Evolutionary conservation across 2,113 vertebrate genomes (phyloP).

Genomic region (Upupa epops): DNA sequence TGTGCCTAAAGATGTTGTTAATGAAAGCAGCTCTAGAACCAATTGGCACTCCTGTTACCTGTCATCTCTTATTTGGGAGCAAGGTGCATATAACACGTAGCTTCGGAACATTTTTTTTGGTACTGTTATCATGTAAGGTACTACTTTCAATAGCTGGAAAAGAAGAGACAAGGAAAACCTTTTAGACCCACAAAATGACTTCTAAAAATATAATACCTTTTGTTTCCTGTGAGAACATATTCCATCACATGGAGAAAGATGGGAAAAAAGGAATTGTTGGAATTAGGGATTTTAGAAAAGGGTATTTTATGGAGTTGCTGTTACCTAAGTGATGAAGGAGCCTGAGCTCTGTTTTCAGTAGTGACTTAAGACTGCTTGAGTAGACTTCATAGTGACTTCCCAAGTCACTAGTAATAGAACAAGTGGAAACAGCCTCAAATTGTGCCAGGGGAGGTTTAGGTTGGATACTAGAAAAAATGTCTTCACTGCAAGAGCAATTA

Average conservation of each 20-base stretch:
- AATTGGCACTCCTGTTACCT: not conserved
- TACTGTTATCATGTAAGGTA: not conserved
- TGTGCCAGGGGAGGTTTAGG: too few relatives aligned
- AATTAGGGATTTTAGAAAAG: not conserved
- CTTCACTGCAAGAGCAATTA: too few relatives aligned
- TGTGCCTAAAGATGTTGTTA: not conserved
- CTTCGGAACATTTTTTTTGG: not conserved
- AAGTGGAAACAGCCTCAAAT: too few relatives aligned
- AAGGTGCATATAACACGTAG: not conserved
- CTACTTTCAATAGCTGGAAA: not conserved
- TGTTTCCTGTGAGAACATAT: not conserved
- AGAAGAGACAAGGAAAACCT: not conserved
- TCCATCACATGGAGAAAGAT: not conserved
- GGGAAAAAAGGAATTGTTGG: not conserved
- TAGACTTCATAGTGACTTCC: not conserved
- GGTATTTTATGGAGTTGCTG: not conserved
- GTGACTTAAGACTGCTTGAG: not conserved
- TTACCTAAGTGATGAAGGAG: not conserved
- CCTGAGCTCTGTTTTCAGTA: not conserved
- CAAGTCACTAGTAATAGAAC: too few relatives aligned
- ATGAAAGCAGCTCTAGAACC: not conserved
- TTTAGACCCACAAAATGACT: constrained; percentile 20
- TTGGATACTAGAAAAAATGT: too few relatives aligned
- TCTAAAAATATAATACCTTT: not conserved
- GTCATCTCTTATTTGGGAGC: not conserved